Evolutionary conservation across 1,140 invertebrate genomes (phyloP), one percentile per base, ranked within the genome.

Genomic region (Wiebesia pumilae): DNA sequence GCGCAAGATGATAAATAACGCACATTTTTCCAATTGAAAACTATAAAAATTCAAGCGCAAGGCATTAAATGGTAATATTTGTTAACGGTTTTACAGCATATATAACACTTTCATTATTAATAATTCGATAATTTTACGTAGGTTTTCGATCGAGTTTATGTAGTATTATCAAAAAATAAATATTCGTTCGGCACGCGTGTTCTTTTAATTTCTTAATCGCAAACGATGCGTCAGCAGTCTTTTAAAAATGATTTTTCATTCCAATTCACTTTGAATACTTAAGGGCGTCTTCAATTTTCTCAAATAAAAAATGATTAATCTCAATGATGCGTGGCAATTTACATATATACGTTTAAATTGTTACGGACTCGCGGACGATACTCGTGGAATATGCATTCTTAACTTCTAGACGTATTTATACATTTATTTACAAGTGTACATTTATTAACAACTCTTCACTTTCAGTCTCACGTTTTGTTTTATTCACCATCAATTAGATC

Each of bases 251-350:
- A 40, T 43, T 75, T 43, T 75, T 43, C 1, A 43, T 2, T 21
- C 69, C 35, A 73, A 35, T 75, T 75, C 27, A 12, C 71, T 75
- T 43, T 62, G 6, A 62, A 62, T 27, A 27, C 24, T 38, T 71
- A 67, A 67, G n/a, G 19, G 65, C 14, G 3, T 14, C 16, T 12
- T 77, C 40, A 47, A 77, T 77, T 43, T 77, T 43, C 12, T 78
- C 77, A 54, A 54, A 54, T 33, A 78, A 78, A 78, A 51, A 54
- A 30, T 40, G 79, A 81, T 67, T 40, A n/a, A 38, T 62, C 79
- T 81, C 30, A 65, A 81, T 81, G 24, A 67, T 67, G 40, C n/a
- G n/a, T 12, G 58, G 19, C 51, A 40, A 67, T 81, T 81, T 81
- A 67, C 54, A 40, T 65, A 81, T 81, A 27, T 81, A 65, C 30